These are phyloP conservation scores for Corynorhinus townsendii DNA, from an alignment of 2,113 vertebrate species.

Conservation along the genomic window DNA sequence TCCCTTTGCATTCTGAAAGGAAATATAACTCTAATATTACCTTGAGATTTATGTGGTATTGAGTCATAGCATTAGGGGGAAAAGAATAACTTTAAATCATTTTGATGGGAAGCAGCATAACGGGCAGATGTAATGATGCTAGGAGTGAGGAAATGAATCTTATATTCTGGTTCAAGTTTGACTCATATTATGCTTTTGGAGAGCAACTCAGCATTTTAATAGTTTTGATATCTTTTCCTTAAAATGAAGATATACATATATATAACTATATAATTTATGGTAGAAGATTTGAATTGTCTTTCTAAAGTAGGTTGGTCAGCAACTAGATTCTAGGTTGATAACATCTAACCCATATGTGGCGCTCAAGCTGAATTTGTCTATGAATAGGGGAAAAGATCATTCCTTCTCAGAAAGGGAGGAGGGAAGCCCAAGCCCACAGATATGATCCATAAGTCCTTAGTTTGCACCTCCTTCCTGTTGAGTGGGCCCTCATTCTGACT, in stretches of 20 bases:
- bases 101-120: conserved; percentile 12
- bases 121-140: not conserved
- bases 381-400: not conserved
- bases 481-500: not conserved
- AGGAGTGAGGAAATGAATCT: conserved; percentile 8
- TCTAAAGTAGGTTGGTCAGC: not conserved
- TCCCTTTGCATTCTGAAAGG: conserved; percentile 28
- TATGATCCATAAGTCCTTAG: not conserved
- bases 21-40: conserved; percentile 25
- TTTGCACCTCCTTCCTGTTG: accelerated
- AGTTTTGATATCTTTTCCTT: conserved; percentile 14
- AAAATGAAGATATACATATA: not conserved
- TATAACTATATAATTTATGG: not conserved
- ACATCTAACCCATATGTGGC: not conserved
- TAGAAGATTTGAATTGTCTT: conserved; percentile 6
- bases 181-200: conserved; percentile 32
- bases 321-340: not conserved
- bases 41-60: conserved; percentile 42
- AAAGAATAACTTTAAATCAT: conserved; percentile 44
- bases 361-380: not conserved
- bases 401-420: not conserved
- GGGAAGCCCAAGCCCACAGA: not conserved
- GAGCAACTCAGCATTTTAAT: conserved; percentile 5
- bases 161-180: conserved; percentile 19
- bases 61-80: not conserved